A percentile compares a stretch with the other conserved stretches of the same genome.
phyloP scores from a whole-genome alignment of 1,140 invertebrate species.

The Trachymyrmex cornetzi region DNA sequence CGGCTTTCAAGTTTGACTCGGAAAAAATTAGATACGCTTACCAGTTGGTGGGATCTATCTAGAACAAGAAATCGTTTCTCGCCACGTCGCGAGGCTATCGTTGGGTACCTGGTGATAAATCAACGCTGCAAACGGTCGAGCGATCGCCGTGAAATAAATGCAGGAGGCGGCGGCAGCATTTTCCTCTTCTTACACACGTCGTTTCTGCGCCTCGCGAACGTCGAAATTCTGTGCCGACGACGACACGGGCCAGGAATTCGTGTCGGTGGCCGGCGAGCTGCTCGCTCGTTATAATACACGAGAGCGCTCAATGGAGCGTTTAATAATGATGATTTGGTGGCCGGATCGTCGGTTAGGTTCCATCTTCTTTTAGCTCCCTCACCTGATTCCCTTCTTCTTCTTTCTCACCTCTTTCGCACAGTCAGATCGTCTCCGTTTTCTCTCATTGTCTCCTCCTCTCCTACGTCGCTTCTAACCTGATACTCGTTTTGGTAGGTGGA shows the following conservation, averaged over 20 bases:
- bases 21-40: slow-evolving; percentile 28
- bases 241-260: slow-evolving; percentile 59
- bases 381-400: neutral
- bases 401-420: slow-evolving; percentile 12
- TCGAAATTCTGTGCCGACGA: slow-evolving; percentile 52
- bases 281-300: slow-evolving; percentile 50
- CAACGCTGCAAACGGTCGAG: slow-evolving; percentile 42
- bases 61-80: slow-evolving; percentile 54
- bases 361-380: slow-evolving; percentile 14
- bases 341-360: slow-evolving; percentile 25
- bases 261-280: slow-evolving; percentile 34
- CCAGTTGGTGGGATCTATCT: slow-evolving; percentile 35
- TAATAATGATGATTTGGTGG: slow-evolving; percentile 75
- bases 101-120: slow-evolving; percentile 38
- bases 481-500: slow-evolving; percentile 75
- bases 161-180: slow-evolving; percentile 6
- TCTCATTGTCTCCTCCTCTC: slow-evolving; percentile 48
- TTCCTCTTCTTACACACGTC: slow-evolving; percentile 25
- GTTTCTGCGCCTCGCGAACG: slow-evolving; percentile 40
- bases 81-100: slow-evolving; percentile 37
- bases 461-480: slow-evolving; percentile 47
- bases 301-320: slow-evolving; percentile 70
- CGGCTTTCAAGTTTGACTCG: neutral
- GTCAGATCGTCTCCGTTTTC: slow-evolving; percentile 61
- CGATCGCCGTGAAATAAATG: slow-evolving; percentile 60